A percentile compares a stretch with the other conserved stretches of the same genome.
Conservation (phyloP, 2,113 vertebrate species). For the Oplegnathus fasciatus region DNA sequence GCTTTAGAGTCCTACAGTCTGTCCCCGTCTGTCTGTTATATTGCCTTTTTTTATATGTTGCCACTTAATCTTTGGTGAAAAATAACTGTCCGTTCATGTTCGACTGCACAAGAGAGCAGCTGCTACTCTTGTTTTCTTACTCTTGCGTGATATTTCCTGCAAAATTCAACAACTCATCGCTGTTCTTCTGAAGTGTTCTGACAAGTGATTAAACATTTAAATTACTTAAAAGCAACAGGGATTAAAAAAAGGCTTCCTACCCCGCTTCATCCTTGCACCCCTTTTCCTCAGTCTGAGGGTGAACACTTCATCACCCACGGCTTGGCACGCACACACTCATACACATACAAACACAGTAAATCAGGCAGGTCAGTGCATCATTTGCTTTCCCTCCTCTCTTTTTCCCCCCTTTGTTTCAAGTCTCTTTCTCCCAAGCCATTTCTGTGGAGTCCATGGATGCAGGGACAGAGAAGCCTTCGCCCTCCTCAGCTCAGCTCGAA, state of each 20-base stretch:
- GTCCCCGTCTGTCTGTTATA: constrained; percentile 45
- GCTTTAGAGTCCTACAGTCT: constrained; percentile 58
- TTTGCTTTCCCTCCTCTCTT: constrained; percentile 34
- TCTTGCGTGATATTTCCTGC: constrained; percentile 25
- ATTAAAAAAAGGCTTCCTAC: constrained; percentile 44
- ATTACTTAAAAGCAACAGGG: constrained; percentile 70
- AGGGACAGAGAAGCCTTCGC: constrained; percentile 21
- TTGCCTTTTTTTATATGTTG: constrained; percentile 75
- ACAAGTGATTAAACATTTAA: constrained; percentile 56
- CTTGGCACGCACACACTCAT: constrained; percentile 49
- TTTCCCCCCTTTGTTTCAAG: neutral
- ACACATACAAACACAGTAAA: constrained; percentile 42
- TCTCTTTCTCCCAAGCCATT: constrained; percentile 32
- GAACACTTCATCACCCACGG: constrained; percentile 13
- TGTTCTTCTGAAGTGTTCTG: constrained; percentile 39
- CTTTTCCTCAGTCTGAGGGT: constrained; percentile 28
- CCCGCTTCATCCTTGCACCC: constrained; percentile 35
- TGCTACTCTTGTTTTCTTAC: constrained; percentile 21
- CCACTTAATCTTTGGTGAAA: constrained; percentile 92
- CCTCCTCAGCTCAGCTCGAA: constrained; percentile 96
- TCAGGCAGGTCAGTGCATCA: constrained; percentile 73
- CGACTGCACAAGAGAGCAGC: constrained; percentile 37
- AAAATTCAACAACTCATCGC: constrained; percentile 12
- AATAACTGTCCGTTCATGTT: constrained; percentile 49
- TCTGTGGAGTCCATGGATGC: constrained; percentile 42